These are phyloP conservation scores for Heliornis fulica DNA, from an alignment of 2,113 vertebrate genomes.

Conservation along the genomic window DNA sequence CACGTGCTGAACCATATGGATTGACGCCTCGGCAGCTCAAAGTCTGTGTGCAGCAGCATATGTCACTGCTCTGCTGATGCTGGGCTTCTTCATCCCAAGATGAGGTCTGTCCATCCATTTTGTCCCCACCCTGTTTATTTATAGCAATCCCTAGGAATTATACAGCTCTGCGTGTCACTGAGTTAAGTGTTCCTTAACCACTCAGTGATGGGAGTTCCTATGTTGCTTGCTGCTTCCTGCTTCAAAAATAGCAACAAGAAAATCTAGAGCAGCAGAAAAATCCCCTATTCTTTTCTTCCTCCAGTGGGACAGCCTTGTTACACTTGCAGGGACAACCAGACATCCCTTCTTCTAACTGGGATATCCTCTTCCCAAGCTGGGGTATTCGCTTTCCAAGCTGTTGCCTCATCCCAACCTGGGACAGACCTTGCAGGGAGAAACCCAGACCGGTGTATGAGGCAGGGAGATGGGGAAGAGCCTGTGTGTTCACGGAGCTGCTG, in stretches of 20 bases:
- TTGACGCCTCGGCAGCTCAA: background rate
- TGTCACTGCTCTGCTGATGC: background rate
- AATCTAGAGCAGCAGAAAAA: background rate
- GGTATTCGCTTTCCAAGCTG: background rate
- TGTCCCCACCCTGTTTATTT: background rate
- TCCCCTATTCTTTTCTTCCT: background rate
- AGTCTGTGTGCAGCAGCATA: background rate
- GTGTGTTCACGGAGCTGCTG: background rate
- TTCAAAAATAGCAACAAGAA: background rate
- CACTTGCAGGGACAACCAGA: background rate
- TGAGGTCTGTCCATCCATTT: background rate
- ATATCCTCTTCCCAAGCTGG: background rate
- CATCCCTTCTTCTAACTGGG: background rate
- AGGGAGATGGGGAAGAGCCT: background rate
- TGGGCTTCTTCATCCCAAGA: background rate
- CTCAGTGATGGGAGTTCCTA: background rate
- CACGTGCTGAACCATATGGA: background rate
- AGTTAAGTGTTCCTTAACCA: background rate
- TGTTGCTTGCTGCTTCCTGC: background rate
- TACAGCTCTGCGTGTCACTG: background rate
- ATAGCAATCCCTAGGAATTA: constrained; percentile 23
- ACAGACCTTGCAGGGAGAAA: background rate
- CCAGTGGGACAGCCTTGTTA: background rate
- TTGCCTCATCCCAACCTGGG: background rate
- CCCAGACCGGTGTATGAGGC: background rate